Evolutionary conservation across 2,797 vertebrate genomes (phyloP), one percentile per base, ranked within the genome.

Genomic region (Buphagus erythrorhynchus): DNA sequence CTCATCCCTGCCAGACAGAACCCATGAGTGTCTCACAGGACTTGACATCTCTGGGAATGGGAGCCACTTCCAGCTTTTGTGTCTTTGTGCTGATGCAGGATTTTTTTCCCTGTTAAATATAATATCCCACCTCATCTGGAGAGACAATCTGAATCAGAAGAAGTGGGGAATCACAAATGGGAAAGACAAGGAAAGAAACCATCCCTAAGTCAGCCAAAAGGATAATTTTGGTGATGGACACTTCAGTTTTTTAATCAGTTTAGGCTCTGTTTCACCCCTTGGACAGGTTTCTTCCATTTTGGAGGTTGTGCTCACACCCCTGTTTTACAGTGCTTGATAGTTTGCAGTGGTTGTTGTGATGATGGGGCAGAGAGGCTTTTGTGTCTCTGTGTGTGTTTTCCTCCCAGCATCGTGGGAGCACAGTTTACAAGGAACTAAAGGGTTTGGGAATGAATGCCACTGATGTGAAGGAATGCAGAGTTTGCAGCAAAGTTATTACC

Each of bases 11-110:
- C 36, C 85, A 93, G 57, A 20, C 40, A 88, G 68, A 54, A 62
- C 75, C 57, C 73, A 28, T 0, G 9, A 22, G 22, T 7, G 52
- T 61, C 69, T 52, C 49, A 22, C 35, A 49, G 35, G 54, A 26
- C 38, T 38, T 33, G 38, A 46, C 42, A 24, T 58, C 54, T 54
- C 80, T 81, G 74, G 59, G 61, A 96, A 86, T 18, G 65, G 35
- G 46, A 91, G 49, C 5, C 43, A 11, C 85, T 71, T 71, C 1
- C 18, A 92, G 62, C 17, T 69, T 78, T 58, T 1, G 0, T 13
- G 28, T 18, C 40, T 55, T 55, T 73, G 11, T 62, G 63, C 19
- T 73, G 33, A 48, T 28, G 24, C 0, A 0, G 5, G 8, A 1
- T 0, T 6, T 31, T 90, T 75, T 73, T 7, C 59, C 31, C 26